These are phyloP conservation scores for Psilopogon haemacephalus DNA, from an alignment of 2,113 vertebrate species.

Conservation along the genomic window DNA sequence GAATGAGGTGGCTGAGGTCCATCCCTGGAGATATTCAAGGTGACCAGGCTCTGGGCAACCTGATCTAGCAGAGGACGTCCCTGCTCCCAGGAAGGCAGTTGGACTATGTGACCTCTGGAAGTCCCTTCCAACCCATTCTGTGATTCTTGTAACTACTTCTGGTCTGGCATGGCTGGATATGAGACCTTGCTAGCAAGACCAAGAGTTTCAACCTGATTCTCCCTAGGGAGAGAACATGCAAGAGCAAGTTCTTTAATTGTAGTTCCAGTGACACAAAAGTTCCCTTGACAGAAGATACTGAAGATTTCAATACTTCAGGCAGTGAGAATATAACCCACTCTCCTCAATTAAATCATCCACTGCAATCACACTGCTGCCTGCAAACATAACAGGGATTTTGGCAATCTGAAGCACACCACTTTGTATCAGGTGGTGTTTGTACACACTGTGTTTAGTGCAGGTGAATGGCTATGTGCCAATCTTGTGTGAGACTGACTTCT, in stretches of 20 bases:
- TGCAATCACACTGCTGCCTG: background rate
- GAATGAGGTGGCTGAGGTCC: too few relatives aligned
- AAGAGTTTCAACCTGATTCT: background rate
- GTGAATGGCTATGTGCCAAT: background rate
- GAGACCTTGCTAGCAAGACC: background rate
- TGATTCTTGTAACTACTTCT: background rate
- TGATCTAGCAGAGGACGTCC: too few relatives aligned
- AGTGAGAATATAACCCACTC: background rate
- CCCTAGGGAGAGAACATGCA: background rate
- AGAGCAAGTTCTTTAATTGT: background rate
- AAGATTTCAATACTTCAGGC: background rate
- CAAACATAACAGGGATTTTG: background rate
- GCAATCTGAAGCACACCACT: background rate
- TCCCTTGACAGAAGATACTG: rapidly evolving
- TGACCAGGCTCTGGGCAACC: too few relatives aligned
- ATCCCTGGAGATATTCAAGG: too few relatives aligned
- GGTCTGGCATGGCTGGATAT: background rate
- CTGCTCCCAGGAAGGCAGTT: too few relatives aligned
- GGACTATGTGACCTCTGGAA: too few relatives aligned
- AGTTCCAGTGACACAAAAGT: background rate
- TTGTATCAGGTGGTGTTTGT: background rate
- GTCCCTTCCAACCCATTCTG: too few relatives aligned
- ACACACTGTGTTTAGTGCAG: background rate
- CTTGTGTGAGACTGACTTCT: background rate
- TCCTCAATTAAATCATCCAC: background rate